A percentile compares a stretch with the other conserved stretches of the same genome.
phyloP scores from a whole-genome alignment of 2,113 vertebrate genomes.

The Nerophis ophidion region DNA sequence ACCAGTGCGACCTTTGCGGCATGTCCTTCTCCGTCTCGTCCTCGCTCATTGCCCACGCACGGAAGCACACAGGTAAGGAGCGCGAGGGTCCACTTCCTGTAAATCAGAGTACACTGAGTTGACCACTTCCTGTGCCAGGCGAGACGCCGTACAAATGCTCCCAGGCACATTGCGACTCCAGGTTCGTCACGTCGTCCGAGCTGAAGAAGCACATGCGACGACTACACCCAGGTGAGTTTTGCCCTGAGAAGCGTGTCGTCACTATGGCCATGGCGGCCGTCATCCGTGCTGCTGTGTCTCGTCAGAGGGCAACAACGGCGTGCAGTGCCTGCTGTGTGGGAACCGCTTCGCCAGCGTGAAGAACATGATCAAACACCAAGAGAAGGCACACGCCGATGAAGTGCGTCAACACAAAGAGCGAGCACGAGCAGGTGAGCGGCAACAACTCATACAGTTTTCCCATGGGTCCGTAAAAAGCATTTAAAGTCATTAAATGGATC shows the following conservation, averaged over 20 bases:
- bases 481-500: too few relatives aligned
- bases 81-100: too few relatives aligned
- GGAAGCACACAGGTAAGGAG: slow-evolving; percentile 88
- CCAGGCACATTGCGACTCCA: slow-evolving; percentile 47
- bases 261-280: too few relatives aligned
- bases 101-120: too few relatives aligned
- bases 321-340: slow-evolving; percentile 94
- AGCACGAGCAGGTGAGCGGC: slow-evolving; percentile 63
- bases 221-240: slow-evolving; percentile 83
- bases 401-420: slow-evolving; percentile 84
- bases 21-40: slow-evolving; percentile 97
- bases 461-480: too few relatives aligned
- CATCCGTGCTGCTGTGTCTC: background rate
- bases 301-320: slow-evolving; percentile 83
- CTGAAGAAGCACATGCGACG: slow-evolving; percentile 93
- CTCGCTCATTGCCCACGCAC: slow-evolving; percentile 92
- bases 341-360: slow-evolving; percentile 93
- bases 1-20: slow-evolving; percentile 93
- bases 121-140: slow-evolving; percentile 38
- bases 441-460: too few relatives aligned
- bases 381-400: slow-evolving; percentile 85
- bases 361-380: slow-evolving; percentile 95
- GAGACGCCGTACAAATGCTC: slow-evolving; percentile 69
- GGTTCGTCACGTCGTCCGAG: slow-evolving; percentile 85
- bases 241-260: background rate